These are phyloP conservation scores for Loxodonta africana DNA, from an alignment of 2,113 vertebrate genomes.

Conservation along the genomic window DNA sequence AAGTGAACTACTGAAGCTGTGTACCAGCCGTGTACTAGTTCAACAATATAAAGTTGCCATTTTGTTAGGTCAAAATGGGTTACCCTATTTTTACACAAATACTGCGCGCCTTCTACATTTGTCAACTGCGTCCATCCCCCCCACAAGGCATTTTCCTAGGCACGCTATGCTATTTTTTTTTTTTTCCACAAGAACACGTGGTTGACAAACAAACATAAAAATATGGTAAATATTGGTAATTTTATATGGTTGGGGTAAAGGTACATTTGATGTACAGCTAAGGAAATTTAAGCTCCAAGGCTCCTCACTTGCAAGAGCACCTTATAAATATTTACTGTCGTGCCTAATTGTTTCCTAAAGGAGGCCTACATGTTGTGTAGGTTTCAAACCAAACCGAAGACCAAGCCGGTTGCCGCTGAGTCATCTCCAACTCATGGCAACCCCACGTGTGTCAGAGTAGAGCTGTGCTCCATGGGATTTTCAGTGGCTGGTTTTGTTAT, in stretches of 20 bases:
- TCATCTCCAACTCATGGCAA: background rate
- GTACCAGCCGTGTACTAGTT: background rate
- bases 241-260: background rate
- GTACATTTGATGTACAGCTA: background rate
- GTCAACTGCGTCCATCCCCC: no score
- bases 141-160: no score
- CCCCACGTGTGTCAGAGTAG: background rate
- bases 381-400: background rate
- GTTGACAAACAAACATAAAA: no score
- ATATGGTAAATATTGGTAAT: background rate
- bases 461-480: background rate
- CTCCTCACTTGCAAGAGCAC: background rate
- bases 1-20: background rate
- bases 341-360: background rate
- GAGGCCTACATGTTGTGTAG: background rate
- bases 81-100: no score
- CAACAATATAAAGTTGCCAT: background rate
- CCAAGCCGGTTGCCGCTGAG: background rate
- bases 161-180: no score
- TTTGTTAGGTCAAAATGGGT: background rate
- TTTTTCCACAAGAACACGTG: no score
- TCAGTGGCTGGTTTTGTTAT: background rate
- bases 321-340: background rate
- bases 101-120: no score
- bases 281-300: background rate